These are phyloP conservation scores for Lasioglossum calceatum DNA, from an alignment of 2,888 invertebrate species.

Conservation along the genomic window DNA sequence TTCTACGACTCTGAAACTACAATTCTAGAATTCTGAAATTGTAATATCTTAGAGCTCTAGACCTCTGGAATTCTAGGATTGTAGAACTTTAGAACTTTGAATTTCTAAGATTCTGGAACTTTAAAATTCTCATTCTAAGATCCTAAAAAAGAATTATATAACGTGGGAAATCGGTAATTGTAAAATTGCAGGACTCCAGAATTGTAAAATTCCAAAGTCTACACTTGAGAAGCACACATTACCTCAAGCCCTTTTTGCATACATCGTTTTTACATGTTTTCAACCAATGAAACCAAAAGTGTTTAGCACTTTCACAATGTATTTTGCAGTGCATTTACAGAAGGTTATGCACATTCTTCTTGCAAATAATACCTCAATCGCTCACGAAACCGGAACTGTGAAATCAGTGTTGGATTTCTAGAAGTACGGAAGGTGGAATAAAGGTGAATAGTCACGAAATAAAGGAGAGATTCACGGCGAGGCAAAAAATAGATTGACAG, in stretches of 20 bases:
- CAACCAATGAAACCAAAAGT: neutral
- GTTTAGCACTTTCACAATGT: neutral
- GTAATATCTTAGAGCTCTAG: neutral
- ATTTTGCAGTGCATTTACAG: neutral
- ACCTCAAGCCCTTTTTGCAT: neutral
- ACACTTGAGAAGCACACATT: neutral
- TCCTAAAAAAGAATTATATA: too few species aligned
- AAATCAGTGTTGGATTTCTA: neutral
- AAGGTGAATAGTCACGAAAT: neutral
- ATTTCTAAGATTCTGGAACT: neutral
- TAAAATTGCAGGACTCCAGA: neutral
- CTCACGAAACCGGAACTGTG: neutral
- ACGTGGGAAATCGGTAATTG: neutral
- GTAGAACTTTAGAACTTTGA: neutral
- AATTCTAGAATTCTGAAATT: neutral
- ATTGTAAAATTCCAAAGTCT: neutral
- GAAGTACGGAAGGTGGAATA: neutral
- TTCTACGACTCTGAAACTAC: neutral
- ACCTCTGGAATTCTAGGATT: neutral
- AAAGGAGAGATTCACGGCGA: neutral
- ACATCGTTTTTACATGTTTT: neutral
- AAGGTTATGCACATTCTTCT: neutral
- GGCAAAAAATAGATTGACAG: constrained; percentile 23
- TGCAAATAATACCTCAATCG: neutral
- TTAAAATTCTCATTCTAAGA: neutral